Evolutionary conservation across 2,888 invertebrate genomes (phyloP).

Genomic region (Arctia plantaginis): DNA sequence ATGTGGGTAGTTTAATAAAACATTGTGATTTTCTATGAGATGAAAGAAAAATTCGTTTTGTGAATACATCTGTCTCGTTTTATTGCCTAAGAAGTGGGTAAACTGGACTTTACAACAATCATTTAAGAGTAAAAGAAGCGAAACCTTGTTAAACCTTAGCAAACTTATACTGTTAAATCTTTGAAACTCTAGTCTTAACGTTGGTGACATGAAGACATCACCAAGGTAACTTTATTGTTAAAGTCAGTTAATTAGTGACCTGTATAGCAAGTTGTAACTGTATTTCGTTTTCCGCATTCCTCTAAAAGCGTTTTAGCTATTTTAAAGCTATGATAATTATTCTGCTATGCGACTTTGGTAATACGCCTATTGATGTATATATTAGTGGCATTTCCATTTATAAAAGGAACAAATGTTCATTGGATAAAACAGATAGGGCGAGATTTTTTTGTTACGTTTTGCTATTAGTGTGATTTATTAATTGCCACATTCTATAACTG

Average conservation of each 20-base stretch:
- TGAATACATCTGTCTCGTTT: slow-evolving; percentile 69
- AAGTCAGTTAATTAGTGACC: slow-evolving; percentile 57
- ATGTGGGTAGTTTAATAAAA: slow-evolving; percentile 52
- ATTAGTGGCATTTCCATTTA: no score
- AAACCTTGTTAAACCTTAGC: slow-evolving; percentile 70
- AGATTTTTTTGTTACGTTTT: not conserved
- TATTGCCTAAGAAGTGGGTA: slow-evolving; percentile 71
- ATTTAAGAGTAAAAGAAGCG: slow-evolving; percentile 66
- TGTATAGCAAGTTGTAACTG: slow-evolving; percentile 30
- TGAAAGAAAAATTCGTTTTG: slow-evolving; percentile 59
- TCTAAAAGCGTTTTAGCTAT: no score
- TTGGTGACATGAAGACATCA: slow-evolving; percentile 58
- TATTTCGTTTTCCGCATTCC: slow-evolving; percentile 21
- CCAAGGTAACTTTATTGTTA: slow-evolving; percentile 59
- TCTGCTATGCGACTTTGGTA: no score
- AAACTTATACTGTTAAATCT: slow-evolving; percentile 73
- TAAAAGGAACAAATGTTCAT: no score
- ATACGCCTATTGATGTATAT: no score
- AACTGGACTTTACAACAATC: slow-evolving; percentile 72
- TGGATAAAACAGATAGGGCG: no score
- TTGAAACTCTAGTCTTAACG: slow-evolving; percentile 60
- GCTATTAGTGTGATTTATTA: not conserved
- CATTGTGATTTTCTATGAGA: slow-evolving; percentile 59
- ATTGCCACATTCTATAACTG: not conserved
- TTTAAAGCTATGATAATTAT: no score